Evolutionary conservation across 35 echinoderm and acorn worm species (phyloP), one percentile per base, ranked within the genome.

Genomic region (Chiridota heheva): DNA sequence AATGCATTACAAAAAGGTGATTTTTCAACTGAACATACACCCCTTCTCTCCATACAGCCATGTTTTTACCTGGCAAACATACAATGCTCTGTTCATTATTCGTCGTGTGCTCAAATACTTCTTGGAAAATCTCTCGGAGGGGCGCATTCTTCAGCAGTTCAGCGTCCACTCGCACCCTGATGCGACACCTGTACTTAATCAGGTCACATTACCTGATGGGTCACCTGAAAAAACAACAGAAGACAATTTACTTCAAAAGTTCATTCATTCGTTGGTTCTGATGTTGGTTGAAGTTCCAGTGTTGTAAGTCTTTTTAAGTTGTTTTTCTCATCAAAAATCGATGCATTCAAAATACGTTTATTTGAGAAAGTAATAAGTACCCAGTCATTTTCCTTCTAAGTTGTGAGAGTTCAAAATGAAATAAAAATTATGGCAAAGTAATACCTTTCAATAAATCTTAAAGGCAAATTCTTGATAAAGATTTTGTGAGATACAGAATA

Each of bases 41-140:
- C n/a, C 59, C 29, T 67, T 53, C 28, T 57, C 55, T 34, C 35
- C 66, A 44, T 61, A 1, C 67, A 97, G 94, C 62, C 89, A 91
- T 56, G 89, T 97, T 30, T 76, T 88, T 42, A 91, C 89, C 4
- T 97, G 94, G 94, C 94, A 97, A 81, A 97, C 94, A 33, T 91
- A 97, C 88, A 97, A 97, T 59, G 94, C 94, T 44, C 89, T 97
- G 42, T 97, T 97, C 81, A 97, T 97, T 80, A 88, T 97, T 40
- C 78, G 93, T 12, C 75, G 88, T 36, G 58, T 86, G 33, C 53
- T 91, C 25, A 88, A 87, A 38, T 91, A 97, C 42, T 84, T 91
- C 66, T 73, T 91, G 35, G 94, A 97, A 62, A 91, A 91, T 46
- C 59, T 97, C 25, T 97, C 94, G 2, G 94, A 97, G 63, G 94